Conservation (phyloP, 2,888 invertebrate genomes). For the Xiphydria camelus region DNA sequence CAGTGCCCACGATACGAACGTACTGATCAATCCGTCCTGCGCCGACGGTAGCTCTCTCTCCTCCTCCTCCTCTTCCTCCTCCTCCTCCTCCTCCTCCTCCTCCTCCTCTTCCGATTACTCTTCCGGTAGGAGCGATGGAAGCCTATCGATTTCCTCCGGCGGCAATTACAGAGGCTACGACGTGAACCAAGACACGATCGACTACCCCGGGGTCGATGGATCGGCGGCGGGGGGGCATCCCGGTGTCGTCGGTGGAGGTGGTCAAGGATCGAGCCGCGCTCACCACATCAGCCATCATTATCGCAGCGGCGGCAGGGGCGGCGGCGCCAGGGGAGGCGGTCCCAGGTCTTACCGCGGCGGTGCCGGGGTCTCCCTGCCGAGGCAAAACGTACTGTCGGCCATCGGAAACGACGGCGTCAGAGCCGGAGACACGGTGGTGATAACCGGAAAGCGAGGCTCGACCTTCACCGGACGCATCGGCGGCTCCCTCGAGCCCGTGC, state of each 20-base stretch:
- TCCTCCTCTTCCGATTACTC: background rate
- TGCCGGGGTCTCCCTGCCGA: constrained; percentile 20
- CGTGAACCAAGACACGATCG: background rate
- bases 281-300: too few relatives aligned
- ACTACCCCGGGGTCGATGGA: background rate
- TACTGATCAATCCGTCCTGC: background rate
- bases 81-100: constrained; percentile 1
- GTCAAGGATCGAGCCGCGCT: too few relatives aligned
- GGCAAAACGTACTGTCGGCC: constrained; percentile 17
- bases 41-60: background rate
- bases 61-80: background rate
- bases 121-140: background rate
- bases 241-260: background rate
- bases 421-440: constrained; percentile 29
- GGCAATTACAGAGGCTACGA: background rate
- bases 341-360: background rate
- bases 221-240: background rate
- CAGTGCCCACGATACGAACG: background rate
- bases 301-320: background rate
- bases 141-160: background rate
- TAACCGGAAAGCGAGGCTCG: constrained; percentile 20
- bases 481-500: background rate
- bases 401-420: constrained; percentile 17
- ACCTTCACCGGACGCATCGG: constrained; percentile 19
- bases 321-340: background rate